Evolutionary conservation across 2,888 invertebrate species (phyloP), one percentile per base, ranked within the genome.

Genomic region (Lasiommata megera): DNA sequence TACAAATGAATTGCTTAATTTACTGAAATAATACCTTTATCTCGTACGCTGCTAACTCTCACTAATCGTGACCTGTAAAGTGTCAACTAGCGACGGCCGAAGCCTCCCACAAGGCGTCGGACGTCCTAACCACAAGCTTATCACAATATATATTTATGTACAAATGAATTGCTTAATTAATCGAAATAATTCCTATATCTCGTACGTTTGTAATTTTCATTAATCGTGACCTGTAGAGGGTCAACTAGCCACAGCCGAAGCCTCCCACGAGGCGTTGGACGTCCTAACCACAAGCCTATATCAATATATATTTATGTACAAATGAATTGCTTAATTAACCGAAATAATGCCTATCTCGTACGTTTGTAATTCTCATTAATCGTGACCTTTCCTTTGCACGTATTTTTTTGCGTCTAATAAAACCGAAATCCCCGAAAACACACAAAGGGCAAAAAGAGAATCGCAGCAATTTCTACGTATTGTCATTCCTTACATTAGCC

Each of bases 401-500:
- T 16, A 14, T 52, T 54, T 60, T 60, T 56, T 58, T 54, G 28
- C 40, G 3, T 47, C 51, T 37, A 61, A 58, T 60, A 57, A 54
- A 57, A 57, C n/a, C 38, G 36, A 54, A 54, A 58, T 54, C 54
- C 29, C 54, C 37, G 16, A 61, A 61, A 61, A 53, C 47, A 53
- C 47, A 61, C 61, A 61, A 61, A 58, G 44, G 48, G 28, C 17
- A 12, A 47, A 16, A 41, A 58, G 52, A 52, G 56, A 52, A 41
- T 41, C 29, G 36, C 52, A 48, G 44, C 61, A 56, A 61, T 56
- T 58, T 56, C 58, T 48, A 52, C 52, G 53, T 55, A 60, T 60
- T 62, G 60, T 60, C 55, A 41, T 55, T 61, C 51, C 37, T 58
- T 55, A 48, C 58, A 52, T 61, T 55, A 55, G 52, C 52, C 51